phyloP scores from a whole-genome alignment of 64 coral and sea anemone species.

The Pachyseris speciosa region DNA sequence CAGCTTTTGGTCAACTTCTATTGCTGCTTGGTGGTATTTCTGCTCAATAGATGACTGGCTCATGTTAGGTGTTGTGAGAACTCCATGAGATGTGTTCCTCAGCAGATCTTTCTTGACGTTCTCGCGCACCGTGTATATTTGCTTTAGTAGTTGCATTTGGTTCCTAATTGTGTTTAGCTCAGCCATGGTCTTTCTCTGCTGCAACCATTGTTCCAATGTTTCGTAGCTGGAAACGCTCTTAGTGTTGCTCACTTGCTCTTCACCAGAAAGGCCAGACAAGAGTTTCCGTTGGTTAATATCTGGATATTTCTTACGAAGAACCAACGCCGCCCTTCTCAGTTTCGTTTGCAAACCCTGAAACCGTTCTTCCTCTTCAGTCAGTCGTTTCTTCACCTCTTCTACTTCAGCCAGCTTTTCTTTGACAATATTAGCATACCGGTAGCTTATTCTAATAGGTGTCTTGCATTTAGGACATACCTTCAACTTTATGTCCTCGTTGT shows the following conservation, averaged over 20 bases:
- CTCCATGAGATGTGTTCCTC: neutral
- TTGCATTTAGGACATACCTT: conserved; percentile 82
- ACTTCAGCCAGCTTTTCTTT: conserved; percentile 74
- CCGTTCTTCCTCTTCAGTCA: conserved; percentile 57
- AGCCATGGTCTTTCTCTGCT: conserved; percentile 57
- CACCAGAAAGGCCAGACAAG: neutral
- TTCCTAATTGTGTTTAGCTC: conserved; percentile 83
- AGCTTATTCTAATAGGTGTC: conserved; percentile 69
- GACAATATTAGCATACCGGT: conserved; percentile 82
- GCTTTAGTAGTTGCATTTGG: conserved; percentile 46
- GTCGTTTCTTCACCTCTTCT: conserved; percentile 61
- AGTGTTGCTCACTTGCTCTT: neutral
- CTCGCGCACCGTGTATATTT: conserved; percentile 59
- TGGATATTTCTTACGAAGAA: neutral
- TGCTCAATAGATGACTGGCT: neutral
- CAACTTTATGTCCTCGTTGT: conserved; percentile 55
- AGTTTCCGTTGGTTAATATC: neutral
- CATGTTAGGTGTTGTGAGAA: neutral
- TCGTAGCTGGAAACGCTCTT: neutral
- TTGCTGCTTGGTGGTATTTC: neutral
- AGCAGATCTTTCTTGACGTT: conserved; percentile 43
- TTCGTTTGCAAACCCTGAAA: neutral
- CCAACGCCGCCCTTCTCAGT: neutral
- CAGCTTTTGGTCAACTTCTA: conserved; percentile 22
- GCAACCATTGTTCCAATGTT: conserved; percentile 34